phyloP scores from a whole-genome alignment of 1,140 invertebrate species.

The Phymorhynchus buccinoides region DNA sequence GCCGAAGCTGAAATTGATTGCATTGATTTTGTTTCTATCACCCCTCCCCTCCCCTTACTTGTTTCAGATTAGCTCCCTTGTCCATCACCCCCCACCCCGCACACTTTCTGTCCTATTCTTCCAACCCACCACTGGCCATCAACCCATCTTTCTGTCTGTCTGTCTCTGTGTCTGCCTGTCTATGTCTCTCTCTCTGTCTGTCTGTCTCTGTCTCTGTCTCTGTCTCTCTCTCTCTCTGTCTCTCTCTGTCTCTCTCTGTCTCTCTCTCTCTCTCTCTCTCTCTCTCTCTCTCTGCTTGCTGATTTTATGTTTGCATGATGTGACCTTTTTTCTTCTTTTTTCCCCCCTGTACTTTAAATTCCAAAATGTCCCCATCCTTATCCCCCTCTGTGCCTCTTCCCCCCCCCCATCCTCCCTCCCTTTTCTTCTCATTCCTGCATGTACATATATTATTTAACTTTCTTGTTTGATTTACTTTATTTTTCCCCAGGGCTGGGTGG shows the following conservation, averaged over 20 bases:
- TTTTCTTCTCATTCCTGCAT: no score
- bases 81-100: neutral
- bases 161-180: conserved; percentile 3
- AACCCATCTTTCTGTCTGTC: neutral
- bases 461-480: no score
- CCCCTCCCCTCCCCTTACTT: neutral
- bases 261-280: neutral
- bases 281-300: neutral
- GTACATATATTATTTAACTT: no score
- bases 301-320: no score
- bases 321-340: no score
- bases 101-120: neutral
- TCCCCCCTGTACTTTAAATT: no score
- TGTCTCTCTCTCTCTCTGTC: neutral
- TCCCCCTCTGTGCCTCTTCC: no score
- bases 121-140: neutral
- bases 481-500: no score
- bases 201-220: neutral
- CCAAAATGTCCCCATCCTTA: no score
- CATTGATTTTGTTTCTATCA: neutral
- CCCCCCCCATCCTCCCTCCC: no score
- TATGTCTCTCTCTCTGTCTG: neutral
- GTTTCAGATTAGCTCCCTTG: neutral
- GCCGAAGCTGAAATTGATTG: no score
- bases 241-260: neutral